These are phyloP conservation scores for Xestia c-nigrum DNA, from an alignment of 2,888 invertebrate genomes.

Conservation along the genomic window DNA sequence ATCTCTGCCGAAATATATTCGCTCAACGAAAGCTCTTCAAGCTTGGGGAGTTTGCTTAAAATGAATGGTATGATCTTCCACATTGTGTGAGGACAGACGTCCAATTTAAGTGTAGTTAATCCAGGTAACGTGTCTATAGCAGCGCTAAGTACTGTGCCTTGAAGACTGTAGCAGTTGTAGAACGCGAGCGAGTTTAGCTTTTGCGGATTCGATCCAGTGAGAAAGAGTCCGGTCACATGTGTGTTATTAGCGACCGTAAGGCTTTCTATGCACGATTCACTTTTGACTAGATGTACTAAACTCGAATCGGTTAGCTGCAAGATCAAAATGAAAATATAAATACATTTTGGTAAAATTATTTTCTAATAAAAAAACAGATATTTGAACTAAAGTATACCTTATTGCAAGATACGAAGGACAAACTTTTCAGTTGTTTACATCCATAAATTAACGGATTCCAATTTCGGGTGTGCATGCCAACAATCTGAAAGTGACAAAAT, in stretches of 20 bases:
- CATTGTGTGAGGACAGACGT: conserved; percentile 81
- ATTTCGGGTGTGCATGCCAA: conserved; percentile 87
- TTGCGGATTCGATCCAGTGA: conserved; percentile 77
- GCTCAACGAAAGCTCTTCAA: conserved; percentile 83
- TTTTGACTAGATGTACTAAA: conserved; percentile 83
- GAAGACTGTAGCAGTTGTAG: conserved; percentile 86
- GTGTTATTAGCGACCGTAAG: conserved; percentile 83
- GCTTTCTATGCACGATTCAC: conserved; percentile 79
- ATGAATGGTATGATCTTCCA: conserved; percentile 85
- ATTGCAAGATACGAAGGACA: conserved; percentile 87
- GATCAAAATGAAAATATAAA: conserved; percentile 15
- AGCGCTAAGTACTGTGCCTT: conserved; percentile 81
- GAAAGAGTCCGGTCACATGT: conserved; percentile 85
- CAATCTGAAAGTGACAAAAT: conserved; percentile 76
- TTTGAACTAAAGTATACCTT: conserved; percentile 75
- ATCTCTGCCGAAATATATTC: conserved; percentile 79
- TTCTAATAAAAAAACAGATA: not conserved
- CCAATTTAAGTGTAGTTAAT: conserved; percentile 80
- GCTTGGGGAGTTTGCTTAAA: conserved; percentile 78
- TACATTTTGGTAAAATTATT: not conserved
- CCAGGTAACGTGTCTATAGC: conserved; percentile 78
- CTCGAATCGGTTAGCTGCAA: conserved; percentile 85
- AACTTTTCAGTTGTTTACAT: conserved; percentile 85
- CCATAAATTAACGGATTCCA: conserved; percentile 89
- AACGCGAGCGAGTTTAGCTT: conserved; percentile 79